Conservation (phyloP, 2,888 invertebrate species). For the Allolobophora icterica region DNA sequence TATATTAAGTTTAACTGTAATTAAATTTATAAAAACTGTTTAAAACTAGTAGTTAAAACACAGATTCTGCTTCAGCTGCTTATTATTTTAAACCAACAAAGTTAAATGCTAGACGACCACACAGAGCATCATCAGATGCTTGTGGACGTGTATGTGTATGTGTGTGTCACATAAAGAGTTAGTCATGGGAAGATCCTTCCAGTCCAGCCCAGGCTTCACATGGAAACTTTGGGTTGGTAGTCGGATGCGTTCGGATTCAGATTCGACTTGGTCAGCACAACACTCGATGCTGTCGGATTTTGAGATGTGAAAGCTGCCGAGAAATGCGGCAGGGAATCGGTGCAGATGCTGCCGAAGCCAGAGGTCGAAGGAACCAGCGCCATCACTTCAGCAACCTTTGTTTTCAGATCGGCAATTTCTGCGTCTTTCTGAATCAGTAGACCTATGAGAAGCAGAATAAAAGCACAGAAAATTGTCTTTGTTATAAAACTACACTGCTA, state of each 20-base stretch:
- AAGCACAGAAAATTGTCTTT: neutral
- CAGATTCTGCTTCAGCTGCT: conserved; percentile 26
- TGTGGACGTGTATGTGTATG: conserved; percentile 22
- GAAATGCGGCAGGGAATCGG: conserved; percentile 47
- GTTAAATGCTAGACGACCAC: conserved; percentile 31
- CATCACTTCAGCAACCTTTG: conserved; percentile 88
- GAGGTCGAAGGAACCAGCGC: conserved; percentile 79
- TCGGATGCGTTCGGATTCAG: conserved; percentile 90
- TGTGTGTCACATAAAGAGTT: conserved; percentile 21
- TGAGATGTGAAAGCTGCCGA: conserved; percentile 51
- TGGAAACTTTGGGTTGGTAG: conserved; percentile 75
- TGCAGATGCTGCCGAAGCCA: conserved; percentile 46
- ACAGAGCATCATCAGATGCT: conserved; percentile 22
- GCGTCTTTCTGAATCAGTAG: conserved; percentile 83
- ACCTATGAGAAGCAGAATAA: conserved; percentile 69
- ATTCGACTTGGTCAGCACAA: conserved; percentile 65
- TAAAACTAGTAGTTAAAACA: conserved; percentile 9
- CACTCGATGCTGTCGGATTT: conserved; percentile 43
- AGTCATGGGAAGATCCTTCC: neutral
- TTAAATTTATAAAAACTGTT: neutral
- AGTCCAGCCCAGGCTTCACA: neutral
- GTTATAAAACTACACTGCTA: neutral
- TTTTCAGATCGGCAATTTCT: conserved; percentile 87
- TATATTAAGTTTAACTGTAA: no score
- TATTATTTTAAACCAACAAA: conserved; percentile 22